Evolutionary conservation across 2,113 vertebrate species (phyloP).

Genomic region (Cyanoramphus novaezelandiae): DNA sequence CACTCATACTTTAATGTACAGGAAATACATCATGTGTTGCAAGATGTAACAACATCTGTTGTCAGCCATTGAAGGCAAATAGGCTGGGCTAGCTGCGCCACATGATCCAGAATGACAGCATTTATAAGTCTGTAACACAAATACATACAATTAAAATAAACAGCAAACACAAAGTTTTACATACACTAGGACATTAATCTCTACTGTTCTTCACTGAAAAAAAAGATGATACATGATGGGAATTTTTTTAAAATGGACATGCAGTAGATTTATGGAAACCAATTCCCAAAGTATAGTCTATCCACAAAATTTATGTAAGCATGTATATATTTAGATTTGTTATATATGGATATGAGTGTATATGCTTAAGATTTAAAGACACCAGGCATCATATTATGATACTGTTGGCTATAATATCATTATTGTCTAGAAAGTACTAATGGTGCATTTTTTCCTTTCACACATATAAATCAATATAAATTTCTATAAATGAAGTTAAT

Average conservation of each 20-base stretch:
- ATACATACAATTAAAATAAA: background rate
- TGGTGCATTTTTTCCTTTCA: background rate
- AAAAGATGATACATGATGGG: background rate
- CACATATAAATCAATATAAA: background rate
- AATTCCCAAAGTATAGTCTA: background rate
- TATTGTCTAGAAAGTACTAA: background rate
- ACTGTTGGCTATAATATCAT: background rate
- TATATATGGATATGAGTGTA: background rate
- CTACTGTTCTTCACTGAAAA: background rate
- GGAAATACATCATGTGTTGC: slow-evolving; percentile 5
- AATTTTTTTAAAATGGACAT: background rate
- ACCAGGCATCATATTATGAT: background rate
- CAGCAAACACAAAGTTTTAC: background rate
- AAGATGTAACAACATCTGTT: background rate
- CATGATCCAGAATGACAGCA: background rate
- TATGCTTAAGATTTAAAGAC: background rate
- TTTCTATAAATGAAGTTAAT: background rate
- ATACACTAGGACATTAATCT: background rate
- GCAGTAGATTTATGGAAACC: background rate
- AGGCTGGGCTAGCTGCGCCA: background rate
- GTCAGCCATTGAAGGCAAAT: background rate
- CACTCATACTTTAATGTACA: background rate
- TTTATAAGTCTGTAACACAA: background rate
- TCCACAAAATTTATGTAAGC: background rate
- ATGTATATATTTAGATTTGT: background rate